Conservation (phyloP, 2,113 vertebrate species). For the Otus sunia region DNA sequence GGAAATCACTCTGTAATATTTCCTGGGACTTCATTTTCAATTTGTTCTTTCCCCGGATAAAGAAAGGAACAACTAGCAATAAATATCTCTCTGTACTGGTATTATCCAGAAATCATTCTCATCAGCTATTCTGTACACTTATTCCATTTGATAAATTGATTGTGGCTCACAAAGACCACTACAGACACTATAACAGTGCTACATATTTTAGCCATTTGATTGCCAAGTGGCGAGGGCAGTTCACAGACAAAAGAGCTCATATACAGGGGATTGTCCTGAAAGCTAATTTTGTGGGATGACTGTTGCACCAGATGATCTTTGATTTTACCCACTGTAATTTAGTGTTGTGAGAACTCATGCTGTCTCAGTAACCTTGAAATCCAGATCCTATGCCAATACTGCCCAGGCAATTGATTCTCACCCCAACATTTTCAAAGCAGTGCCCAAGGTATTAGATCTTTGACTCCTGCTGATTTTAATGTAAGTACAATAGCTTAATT, state of each 20-base stretch:
- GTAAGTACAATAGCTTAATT: neutral
- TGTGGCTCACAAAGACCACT: neutral
- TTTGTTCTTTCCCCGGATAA: neutral
- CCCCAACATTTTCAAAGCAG: neutral
- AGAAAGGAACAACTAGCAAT: neutral
- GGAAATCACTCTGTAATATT: neutral
- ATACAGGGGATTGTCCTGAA: neutral
- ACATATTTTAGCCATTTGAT: neutral
- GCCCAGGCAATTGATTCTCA: neutral
- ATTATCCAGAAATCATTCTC: conserved; percentile 3
- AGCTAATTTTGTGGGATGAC: neutral
- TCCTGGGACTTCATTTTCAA: neutral
- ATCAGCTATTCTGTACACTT: neutral
- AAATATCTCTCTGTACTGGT: neutral
- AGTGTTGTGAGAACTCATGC: neutral
- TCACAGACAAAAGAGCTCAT: neutral
- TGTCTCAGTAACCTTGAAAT: conserved; percentile 37
- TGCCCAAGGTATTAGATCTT: neutral
- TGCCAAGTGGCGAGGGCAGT: neutral
- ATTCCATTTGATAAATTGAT: conserved; percentile 8
- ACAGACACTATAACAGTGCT: neutral
- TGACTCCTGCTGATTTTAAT: neutral
- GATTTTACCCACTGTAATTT: conserved; percentile 11
- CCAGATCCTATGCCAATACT: neutral
- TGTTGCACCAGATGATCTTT: neutral